These are phyloP conservation scores for Agrypnia vestita DNA, from an alignment of 1,140 invertebrate species.

Conservation along the genomic window DNA sequence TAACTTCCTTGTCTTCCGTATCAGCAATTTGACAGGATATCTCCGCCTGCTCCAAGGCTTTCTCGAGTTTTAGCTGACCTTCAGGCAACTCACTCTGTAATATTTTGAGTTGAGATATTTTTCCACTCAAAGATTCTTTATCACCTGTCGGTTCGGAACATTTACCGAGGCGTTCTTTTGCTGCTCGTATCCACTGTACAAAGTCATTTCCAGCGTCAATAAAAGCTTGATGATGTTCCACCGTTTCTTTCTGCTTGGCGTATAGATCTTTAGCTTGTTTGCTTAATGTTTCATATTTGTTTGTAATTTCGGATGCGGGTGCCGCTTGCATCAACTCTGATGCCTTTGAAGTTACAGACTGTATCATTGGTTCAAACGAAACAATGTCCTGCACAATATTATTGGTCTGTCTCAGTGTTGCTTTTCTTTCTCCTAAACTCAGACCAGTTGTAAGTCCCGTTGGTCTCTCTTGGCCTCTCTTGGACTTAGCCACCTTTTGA, in stretches of 20 bases:
- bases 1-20: conserved; percentile 90
- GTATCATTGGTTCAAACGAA: conserved; percentile 95
- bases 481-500: conserved; percentile 85
- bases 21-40: conserved; percentile 87
- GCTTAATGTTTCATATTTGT: conserved; percentile 91
- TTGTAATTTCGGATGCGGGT: conserved; percentile 90
- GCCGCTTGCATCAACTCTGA: conserved; percentile 90
- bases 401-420: conserved; percentile 90
- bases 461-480: conserved; percentile 77
- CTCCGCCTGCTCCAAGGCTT: conserved; percentile 86
- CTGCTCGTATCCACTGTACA: conserved; percentile 90
- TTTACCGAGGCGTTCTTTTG: conserved; percentile 92
- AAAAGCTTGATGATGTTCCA: conserved; percentile 91
- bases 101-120: conserved; percentile 88
- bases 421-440: conserved; percentile 88
- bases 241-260: conserved; percentile 92
- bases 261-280: conserved; percentile 92
- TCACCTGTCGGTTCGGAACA: conserved; percentile 96
- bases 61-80: conserved; percentile 87
- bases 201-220: conserved; percentile 94
- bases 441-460: conserved; percentile 83
- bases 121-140: conserved; percentile 89
- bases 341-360: conserved; percentile 92
- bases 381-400: conserved; percentile 96
- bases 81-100: conserved; percentile 86